Percentiles rank a stretch among this genome's conserved stretches.
phyloP scores from a whole-genome alignment of 37 sponge, comb jelly and placozoan genomes.

The Chondrilla cf. caribensis region DNA sequence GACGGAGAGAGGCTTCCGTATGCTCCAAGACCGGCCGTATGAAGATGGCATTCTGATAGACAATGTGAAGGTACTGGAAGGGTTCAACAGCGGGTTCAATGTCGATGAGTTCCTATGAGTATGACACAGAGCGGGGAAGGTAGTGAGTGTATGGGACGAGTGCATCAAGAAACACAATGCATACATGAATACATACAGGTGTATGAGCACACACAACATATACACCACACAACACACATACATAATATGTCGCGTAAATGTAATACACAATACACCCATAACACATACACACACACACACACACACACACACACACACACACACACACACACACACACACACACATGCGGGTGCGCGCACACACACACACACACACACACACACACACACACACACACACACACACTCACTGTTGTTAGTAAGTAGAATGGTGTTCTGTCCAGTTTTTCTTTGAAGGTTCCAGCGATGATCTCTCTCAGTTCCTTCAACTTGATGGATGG shows the following conservation, averaged over 20 bases:
- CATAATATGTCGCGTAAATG: no score
- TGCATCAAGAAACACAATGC: no score
- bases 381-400: no score
- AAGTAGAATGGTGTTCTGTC: slow-evolving; percentile 77
- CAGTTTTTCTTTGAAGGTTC: slow-evolving; percentile 46
- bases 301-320: no score
- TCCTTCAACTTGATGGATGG: slow-evolving; percentile 72
- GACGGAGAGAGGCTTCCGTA: slow-evolving; percentile 29
- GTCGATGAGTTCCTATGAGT: slow-evolving; percentile 44
- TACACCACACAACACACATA: no score
- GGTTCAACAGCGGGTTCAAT: slow-evolving; percentile 80
- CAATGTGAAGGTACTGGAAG: slow-evolving; percentile 73
- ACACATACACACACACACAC: no score
- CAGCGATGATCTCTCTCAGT: slow-evolving; percentile 53
- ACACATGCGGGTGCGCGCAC: no score
- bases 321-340: no score
- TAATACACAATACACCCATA: no score
- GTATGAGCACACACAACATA: neutral
- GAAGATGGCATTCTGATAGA: slow-evolving; percentile 59
- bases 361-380: no score
- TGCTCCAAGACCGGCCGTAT: slow-evolving; percentile 37
- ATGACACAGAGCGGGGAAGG: neutral
- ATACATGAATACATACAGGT: no score
- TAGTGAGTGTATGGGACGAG: neutral
- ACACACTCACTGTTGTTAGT: slow-evolving; percentile 47